These are phyloP conservation scores for Homalodisca vitripennis DNA, from an alignment of 1,140 invertebrate genomes.

Conservation along the genomic window DNA sequence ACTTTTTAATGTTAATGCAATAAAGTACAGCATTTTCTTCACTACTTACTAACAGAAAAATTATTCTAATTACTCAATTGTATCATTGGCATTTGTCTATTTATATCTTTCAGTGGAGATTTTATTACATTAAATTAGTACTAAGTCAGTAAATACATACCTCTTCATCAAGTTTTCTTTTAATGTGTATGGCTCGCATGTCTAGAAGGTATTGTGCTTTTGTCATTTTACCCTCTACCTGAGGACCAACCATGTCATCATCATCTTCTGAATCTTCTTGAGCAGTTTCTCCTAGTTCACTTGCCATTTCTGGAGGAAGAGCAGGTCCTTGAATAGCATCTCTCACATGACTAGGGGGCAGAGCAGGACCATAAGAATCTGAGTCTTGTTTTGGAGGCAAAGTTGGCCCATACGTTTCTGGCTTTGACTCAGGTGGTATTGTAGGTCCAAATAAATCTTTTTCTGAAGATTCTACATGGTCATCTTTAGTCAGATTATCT, in stretches of 20 bases:
- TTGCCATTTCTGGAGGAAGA: not conserved
- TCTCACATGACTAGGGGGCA: constrained; percentile 43
- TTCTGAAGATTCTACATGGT: not conserved
- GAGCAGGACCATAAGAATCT: constrained; percentile 44
- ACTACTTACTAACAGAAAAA: too few relatives aligned
- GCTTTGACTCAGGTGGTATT: constrained; percentile 18
- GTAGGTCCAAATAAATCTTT: constrained; percentile 26
- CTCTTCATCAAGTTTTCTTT: constrained; percentile 62
- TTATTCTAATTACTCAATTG: too few relatives aligned
- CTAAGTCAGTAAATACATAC: constrained; percentile 45
- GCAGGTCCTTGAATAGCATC: constrained; percentile 13
- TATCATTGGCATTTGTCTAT: too few relatives aligned
- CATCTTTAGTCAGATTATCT: not conserved
- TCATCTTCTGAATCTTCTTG: constrained; percentile 52
- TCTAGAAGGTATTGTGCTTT: constrained; percentile 64
- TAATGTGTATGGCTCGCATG: constrained; percentile 63
- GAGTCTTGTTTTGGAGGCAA: constrained; percentile 24
- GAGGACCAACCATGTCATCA: constrained; percentile 64
- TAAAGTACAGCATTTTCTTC: too few relatives aligned
- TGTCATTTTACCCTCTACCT: constrained; percentile 55
- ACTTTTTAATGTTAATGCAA: too few relatives aligned
- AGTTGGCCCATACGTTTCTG: constrained; percentile 39
- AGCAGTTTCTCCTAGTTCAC: constrained; percentile 17
- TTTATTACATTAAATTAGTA: constrained; percentile 18
- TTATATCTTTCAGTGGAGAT: not conserved